Conservation (phyloP, 2,113 vertebrate species). For the Hippoglossus stenolepis region DNA sequence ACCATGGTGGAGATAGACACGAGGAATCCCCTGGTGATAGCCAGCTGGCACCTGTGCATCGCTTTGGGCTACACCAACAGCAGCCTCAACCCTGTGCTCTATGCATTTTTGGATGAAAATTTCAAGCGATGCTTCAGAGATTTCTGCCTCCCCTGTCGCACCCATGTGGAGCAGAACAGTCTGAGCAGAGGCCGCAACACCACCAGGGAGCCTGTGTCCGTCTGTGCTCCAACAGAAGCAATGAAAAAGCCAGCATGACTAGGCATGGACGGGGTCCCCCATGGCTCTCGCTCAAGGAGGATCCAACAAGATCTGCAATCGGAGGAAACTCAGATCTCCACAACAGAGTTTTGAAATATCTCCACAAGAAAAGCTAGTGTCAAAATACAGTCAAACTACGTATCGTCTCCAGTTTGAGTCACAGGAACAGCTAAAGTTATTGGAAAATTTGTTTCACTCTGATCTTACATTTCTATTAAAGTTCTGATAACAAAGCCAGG, state of each 20-base stretch:
- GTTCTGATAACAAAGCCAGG: conserved; percentile 2
- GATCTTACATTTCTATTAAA: conserved; percentile 6
- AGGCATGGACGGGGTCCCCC: conserved; percentile 77
- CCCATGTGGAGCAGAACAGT: conserved; percentile 75
- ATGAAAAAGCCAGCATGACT: conserved; percentile 88
- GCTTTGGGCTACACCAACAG: conserved; percentile 97
- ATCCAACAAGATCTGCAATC: conserved; percentile 83
- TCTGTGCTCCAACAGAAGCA: conserved; percentile 82
- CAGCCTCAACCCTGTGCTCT: conserved; percentile 95
- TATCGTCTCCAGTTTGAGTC: no score
- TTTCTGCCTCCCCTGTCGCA: conserved; percentile 88
- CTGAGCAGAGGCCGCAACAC: conserved; percentile 80
- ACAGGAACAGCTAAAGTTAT: neutral
- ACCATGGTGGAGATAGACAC: conserved; percentile 91
- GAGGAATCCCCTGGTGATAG: conserved; percentile 90
- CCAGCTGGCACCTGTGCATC: conserved; percentile 95
- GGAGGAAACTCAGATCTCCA: conserved; percentile 87
- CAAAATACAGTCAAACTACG: no score
- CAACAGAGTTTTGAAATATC: conserved; percentile 77
- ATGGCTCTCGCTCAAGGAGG: conserved; percentile 65
- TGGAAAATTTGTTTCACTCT: neutral
- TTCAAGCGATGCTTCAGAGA: conserved; percentile 96
- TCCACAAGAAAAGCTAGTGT: neutral
- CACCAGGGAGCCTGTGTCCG: conserved; percentile 84
- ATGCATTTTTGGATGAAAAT: conserved; percentile 95